Evolutionary conservation across 2,888 invertebrate genomes (phyloP), one percentile per base, ranked within the genome.

Genomic region (Cryptus viduatorius): DNA sequence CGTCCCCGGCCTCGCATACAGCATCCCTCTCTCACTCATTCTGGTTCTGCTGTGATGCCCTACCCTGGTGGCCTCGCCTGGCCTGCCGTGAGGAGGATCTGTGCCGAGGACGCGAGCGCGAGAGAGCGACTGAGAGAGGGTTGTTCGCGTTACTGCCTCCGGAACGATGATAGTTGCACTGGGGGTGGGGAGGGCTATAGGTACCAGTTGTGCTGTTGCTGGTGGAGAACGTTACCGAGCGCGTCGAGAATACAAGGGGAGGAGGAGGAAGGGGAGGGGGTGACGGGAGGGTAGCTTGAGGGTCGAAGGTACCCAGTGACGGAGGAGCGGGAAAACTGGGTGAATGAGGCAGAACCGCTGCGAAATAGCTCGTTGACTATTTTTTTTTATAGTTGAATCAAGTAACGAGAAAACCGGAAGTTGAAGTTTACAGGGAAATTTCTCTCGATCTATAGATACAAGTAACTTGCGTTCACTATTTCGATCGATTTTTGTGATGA

Each of bases 261-360:
- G 14, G 65, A 94, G 92, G 24, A 24, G 24, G 24, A 1, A 24
- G 89, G 87, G 86, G 86, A 83, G 76, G 83, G 65, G 88, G 89
- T 90, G 89, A 90, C 89, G 91, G 86, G 86, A 87, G 89, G 89
- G 86, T 53, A 87, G 87, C 89, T 82, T 87, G 87, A 79, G 85
- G 87, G 88, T 87, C 86, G 83, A 86, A 86, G 82, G 56, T 75
- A 29, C 71, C 37, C 79, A 68, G 79, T 76, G 82, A 79, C 72
- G 73, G 16, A 24, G 56, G 84, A 81, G 84, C 68, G 83, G 72
- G 86, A 88, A 89, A 90, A 91, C 86, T 91, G 86, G 91, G 90
- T 91, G 91, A 91, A 91, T 89, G 90, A 89, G 89, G 89, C 79
- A 86, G 82, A 86, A 68, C 69, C 71, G 84, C 82, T 78, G 80